These are phyloP conservation scores for Drosophila rubida DNA, from an alignment of 2,888 invertebrate genomes.

Conservation along the genomic window DNA sequence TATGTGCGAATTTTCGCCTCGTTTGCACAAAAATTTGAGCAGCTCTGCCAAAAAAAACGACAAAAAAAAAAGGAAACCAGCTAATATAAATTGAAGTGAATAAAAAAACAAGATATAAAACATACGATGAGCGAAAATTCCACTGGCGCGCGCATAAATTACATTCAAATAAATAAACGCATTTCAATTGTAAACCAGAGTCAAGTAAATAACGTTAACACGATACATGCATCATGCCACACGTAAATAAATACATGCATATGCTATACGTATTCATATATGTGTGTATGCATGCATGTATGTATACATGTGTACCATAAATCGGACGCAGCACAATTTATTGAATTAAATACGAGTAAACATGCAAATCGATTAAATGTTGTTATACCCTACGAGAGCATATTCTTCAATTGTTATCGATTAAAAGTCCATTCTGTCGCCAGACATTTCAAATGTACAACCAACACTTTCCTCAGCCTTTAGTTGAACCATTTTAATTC, in stretches of 20 bases:
- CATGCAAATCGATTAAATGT: conserved; percentile 29
- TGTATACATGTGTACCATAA: conserved; percentile 16
- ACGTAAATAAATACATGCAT: conserved; percentile 15
- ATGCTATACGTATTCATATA: conserved; percentile 3
- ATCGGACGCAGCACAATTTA: conserved; percentile 40
- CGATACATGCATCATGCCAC: conserved; percentile 38
- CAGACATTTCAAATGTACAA: too few relatives aligned
- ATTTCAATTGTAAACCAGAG: conserved; percentile 51
- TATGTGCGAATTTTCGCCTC: conserved; percentile 28
- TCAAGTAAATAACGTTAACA: conserved; percentile 38
- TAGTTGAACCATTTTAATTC: too few relatives aligned
- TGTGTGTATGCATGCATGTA: conserved; percentile 1
- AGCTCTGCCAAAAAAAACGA: conserved; percentile 8
- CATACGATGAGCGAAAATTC: conserved; percentile 48
- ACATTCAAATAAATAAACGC: conserved; percentile 61
- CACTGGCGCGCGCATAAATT: conserved; percentile 52
- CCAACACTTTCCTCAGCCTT: too few relatives aligned
- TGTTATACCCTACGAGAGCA: conserved; percentile 2
- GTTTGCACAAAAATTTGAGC: conserved; percentile 42
- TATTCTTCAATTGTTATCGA: neutral
- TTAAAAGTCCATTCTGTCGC: neutral
- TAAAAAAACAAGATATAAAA: conserved; percentile 10
- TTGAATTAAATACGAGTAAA: conserved; percentile 45
- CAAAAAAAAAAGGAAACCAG: neutral
- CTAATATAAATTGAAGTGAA: neutral